A percentile compares a stretch with the other conserved stretches of the same genome.
These are phyloP conservation scores for Amaurobius ferox DNA, from an alignment of 2,888 invertebrate genomes.

Conservation along the genomic window DNA sequence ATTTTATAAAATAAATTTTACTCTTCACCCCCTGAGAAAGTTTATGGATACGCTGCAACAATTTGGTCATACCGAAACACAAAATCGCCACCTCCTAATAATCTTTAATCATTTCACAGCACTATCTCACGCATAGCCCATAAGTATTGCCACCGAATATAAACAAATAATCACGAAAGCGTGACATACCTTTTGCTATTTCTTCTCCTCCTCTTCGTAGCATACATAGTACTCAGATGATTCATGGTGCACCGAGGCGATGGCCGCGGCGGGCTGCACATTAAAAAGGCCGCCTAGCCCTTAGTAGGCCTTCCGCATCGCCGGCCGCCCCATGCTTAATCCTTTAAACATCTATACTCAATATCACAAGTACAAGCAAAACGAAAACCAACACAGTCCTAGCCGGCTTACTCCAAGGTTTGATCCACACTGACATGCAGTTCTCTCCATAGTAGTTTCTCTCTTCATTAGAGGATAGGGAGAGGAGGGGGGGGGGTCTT, in stretches of 20 bases:
- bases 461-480: constrained; percentile 2
- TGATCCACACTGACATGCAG: constrained; percentile 52
- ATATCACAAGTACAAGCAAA: constrained; percentile 19
- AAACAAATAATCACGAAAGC: too few relatives aligned
- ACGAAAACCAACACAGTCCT: constrained; percentile 7
- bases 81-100: too few relatives aligned
- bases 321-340: constrained; percentile 29
- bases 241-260: constrained; percentile 81
- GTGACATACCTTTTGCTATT: constrained; percentile 96
- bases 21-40: too few relatives aligned
- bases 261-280: constrained; percentile 43
- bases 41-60: too few relatives aligned
- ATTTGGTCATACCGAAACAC: too few relatives aligned
- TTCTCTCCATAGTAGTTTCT: constrained; percentile 30
- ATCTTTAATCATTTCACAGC: too few relatives aligned
- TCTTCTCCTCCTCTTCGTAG: constrained; percentile 94
- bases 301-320: constrained; percentile 11
- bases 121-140: too few relatives aligned
- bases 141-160: too few relatives aligned
- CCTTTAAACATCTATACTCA: constrained; percentile 16
- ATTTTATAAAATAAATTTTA: too few relatives aligned
- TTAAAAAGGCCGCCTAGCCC: constrained; percentile 43
- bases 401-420: constrained; percentile 18
- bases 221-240: constrained; percentile 96
- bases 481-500: neutral